Base-by-base conservation (phyloP, 2,797 vertebrate species). In the Spea hammondii region DNA sequence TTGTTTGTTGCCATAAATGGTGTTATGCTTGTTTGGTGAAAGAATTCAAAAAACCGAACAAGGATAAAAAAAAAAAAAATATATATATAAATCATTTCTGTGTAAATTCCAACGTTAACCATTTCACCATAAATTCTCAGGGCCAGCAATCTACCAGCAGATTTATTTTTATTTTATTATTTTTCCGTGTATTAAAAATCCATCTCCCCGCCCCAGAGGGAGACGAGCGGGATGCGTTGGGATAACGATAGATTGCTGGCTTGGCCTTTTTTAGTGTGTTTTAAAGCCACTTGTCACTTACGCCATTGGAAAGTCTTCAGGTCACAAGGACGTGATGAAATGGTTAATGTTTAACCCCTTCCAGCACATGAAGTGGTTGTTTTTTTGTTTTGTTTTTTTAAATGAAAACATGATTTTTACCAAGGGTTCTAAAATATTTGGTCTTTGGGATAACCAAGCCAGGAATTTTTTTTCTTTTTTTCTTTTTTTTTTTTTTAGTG, bases 1-100 rank as follows among this genome's bases (percentile, higher is more conserved):
- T 59, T 59, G 89, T 93, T 90, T 88, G 91, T 93, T 90, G 94
- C 94, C 95, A 95, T 94, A 94, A 91, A 94, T 93, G 94, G 94
- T 96, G 91, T 95, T 95, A 86, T 89, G 91, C 91, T 91, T 93
- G 92, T 88, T 91, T 90, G 89, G 91, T 91, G 88, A 62, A 79
- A 81, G 87, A 83, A 77, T 83, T 65, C 44, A 81, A 72, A 81
- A 87, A 92, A 88, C 89, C 89, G 89, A 87, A 89, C 91, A 92
- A 91, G 88, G 88, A 90, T 10, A 12, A 12, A 59, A 59, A 54
- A 92, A 91, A 92, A 89, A 80, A 84, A n/a, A n/a, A n/a, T 84
- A 82, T 66, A 32, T 32, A 32, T 32, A 32, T 32, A 32, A 32
- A 32, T 32, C 32, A 32, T 32, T 32, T 32, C 46, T 71, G 51